phyloP scores from a whole-genome alignment of 2,113 vertebrate genomes.

The Hemibagrus wyckioides region DNA sequence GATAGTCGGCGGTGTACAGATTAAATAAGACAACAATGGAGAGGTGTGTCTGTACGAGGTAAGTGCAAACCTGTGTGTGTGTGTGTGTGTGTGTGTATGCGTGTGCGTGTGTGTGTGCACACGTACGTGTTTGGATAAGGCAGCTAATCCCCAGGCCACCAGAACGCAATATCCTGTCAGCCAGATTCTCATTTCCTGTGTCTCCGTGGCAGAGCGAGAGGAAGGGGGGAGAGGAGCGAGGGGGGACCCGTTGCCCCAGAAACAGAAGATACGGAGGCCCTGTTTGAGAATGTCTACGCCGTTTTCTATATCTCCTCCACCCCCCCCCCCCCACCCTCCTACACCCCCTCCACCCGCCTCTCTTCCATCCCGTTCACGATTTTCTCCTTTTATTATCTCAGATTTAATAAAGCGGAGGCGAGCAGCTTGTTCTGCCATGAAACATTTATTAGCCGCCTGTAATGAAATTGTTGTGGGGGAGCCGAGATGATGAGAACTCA shows the following conservation, averaged over 20 bases:
- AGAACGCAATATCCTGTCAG: constrained; percentile 91
- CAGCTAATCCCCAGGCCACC: constrained; percentile 84
- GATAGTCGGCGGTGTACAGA: constrained; percentile 43
- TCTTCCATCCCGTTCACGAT: constrained; percentile 58
- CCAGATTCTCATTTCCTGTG: constrained; percentile 89
- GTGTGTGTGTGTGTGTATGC: constrained; percentile 50
- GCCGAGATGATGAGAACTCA: constrained; percentile 78
- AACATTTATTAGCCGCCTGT: constrained; percentile 93
- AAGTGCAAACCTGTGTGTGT: constrained; percentile 40
- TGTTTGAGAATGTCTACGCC: constrained; percentile 74
- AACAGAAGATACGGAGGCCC: constrained; percentile 78
- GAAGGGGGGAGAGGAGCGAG: constrained; percentile 52
- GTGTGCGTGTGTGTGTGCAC: constrained; percentile 48
- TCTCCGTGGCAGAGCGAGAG: constrained; percentile 76
- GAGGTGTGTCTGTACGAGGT: constrained; percentile 43
- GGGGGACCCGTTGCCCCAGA: constrained; percentile 79
- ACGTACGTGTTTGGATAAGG: constrained; percentile 81
- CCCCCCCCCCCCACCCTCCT: neutral
- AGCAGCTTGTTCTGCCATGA: constrained; percentile 87
- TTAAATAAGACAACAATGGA: constrained; percentile 53
- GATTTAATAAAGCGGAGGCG: constrained; percentile 88
- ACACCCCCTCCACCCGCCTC: constrained; percentile 46
- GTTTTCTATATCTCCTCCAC: constrained; percentile 69
- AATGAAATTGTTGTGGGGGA: constrained; percentile 88
- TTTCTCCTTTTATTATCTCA: constrained; percentile 85